Evolutionary conservation across 1,140 invertebrate species (phyloP), one percentile per base, ranked within the genome.

Genomic region (Maconellicoccus hirsutus): DNA sequence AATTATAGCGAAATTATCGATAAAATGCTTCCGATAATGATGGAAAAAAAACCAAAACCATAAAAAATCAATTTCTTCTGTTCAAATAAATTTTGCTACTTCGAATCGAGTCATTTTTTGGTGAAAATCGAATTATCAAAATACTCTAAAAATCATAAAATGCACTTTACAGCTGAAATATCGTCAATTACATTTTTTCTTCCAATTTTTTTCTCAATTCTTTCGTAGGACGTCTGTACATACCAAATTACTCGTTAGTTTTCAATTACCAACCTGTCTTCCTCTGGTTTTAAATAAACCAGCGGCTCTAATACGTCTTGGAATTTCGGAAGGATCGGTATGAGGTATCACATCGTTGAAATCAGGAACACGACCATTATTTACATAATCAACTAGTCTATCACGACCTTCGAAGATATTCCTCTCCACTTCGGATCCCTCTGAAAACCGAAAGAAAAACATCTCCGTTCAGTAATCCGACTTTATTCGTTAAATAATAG

Each of bases 321-420:
- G 71, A 14, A 73, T 70, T 19, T 75, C 74, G 22, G 66, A 59
- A 0, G 29, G 27, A 70, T 74, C 73, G 12, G 73, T 74, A 59
- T 76, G 72, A 66, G 81, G 87, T 75, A 89, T 86, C 0, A 91
- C 84, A 76, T 92, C 89, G 59, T 86, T 83, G 27, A 92, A 75
- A 76, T 91, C 89, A 78, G 89, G 87, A 71, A 92, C 84, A 78
- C 89, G 87, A 59, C 90, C 90, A 6, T 88, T 86, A 74, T 86
- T 84, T 19, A 92, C 86, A 72, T 86, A 86, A 77, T 86, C 88
- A 76, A 89, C 88, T 27, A 92, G 82, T 61, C 86, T 86, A 42
- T 89, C 84, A 16, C 85, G 83, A n/a, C 90, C 89, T 75, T 89
- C 87, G 14, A 83, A 80, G 74, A 92, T 89, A 0, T 86, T 88